Conservation (phyloP, 2,888 invertebrate genomes). For the Crepidodera aurea region DNA sequence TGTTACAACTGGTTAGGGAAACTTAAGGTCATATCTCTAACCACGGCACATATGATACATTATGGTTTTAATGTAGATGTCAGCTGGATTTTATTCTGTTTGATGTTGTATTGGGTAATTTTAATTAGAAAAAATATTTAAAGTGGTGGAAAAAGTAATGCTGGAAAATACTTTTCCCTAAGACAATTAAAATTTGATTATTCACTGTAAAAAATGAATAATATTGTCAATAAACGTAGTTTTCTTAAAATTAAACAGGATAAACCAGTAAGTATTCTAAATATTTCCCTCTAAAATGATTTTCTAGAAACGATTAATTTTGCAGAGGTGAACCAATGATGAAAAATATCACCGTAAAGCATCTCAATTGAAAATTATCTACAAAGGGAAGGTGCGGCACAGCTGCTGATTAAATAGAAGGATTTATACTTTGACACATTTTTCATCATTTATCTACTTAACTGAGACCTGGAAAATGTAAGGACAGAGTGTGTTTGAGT, state of each 20-base stretch:
- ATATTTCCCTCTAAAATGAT: not conserved
- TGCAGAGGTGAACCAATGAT: not conserved
- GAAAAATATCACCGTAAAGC: not conserved
- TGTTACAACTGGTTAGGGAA: not conserved
- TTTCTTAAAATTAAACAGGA: too few relatives aligned
- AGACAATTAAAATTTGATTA: too few relatives aligned
- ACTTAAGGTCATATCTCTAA: slow-evolving; percentile 4
- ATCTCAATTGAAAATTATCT: not conserved
- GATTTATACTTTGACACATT: slow-evolving; percentile 34
- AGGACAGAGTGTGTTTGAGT: slow-evolving; percentile 21
- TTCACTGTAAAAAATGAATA: too few relatives aligned
- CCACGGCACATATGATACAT: not conserved
- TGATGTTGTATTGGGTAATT: too few relatives aligned
- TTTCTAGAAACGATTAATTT: not conserved
- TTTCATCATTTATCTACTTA: slow-evolving; percentile 30
- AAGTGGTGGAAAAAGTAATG: too few relatives aligned
- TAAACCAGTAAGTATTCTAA: too few relatives aligned
- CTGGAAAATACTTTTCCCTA: too few relatives aligned
- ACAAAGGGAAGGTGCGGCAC: slow-evolving; percentile 11
- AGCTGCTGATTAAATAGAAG: slow-evolving; percentile 27
- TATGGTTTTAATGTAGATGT: not conserved
- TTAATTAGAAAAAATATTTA: too few relatives aligned
- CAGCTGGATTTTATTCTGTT: not conserved
- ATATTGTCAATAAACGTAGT: too few relatives aligned
- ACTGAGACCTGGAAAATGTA: slow-evolving; percentile 13